phyloP scores from a whole-genome alignment of 2,113 vertebrate species.

The Cnemophilus loriae region DNA sequence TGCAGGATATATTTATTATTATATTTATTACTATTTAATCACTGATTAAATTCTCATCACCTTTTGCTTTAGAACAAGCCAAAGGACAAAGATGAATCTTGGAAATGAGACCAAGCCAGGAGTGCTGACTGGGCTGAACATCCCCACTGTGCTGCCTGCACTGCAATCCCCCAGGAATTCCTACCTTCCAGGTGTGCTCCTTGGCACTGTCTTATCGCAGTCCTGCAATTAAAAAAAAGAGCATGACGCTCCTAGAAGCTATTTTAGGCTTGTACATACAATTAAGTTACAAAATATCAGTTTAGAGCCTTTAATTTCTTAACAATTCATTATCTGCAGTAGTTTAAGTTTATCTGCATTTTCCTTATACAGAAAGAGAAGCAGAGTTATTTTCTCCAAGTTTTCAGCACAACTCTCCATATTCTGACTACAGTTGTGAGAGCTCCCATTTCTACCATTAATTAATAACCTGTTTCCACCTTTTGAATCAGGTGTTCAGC shows the following conservation, averaged over 20 bases:
- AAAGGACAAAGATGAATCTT: not conserved
- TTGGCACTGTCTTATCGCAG: constrained; percentile 87
- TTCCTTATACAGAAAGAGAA: not conserved
- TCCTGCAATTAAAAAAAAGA: constrained; percentile 71
- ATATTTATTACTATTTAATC: not conserved
- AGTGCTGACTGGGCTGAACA: not conserved
- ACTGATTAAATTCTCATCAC: not conserved
- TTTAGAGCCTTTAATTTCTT: not conserved
- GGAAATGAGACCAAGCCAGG: not conserved
- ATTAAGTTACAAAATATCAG: not conserved
- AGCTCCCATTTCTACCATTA: not conserved
- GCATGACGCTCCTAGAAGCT: constrained; percentile 23
- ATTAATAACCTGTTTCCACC: not conserved
- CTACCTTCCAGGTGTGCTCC: constrained; percentile 89
- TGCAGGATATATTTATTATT: not conserved
- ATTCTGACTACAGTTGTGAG: not conserved
- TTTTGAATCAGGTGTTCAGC: not conserved
- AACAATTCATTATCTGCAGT: not conserved
- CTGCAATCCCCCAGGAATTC: constrained; percentile 15
- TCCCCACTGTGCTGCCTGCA: not conserved
- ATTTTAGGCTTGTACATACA: not conserved
- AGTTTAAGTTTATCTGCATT: not conserved
- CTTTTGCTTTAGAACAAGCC: not conserved
- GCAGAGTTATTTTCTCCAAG: not conserved
- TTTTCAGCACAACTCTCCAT: not conserved